These are phyloP conservation scores for Globodera rostochiensis DNA, from an alignment of 1,140 invertebrate genomes.

Conservation along the genomic window DNA sequence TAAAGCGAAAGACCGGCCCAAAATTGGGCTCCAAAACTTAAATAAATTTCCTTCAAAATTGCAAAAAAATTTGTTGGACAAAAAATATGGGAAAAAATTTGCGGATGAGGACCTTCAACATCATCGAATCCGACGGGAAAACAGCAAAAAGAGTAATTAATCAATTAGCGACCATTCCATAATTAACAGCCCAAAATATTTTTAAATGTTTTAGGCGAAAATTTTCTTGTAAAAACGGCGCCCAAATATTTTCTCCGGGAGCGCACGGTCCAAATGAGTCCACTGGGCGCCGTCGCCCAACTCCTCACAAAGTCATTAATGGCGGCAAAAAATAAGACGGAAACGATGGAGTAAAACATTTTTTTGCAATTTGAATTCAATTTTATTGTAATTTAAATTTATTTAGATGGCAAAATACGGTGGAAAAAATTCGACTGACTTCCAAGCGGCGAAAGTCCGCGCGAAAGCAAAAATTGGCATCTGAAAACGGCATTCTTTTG, in stretches of 20 bases:
- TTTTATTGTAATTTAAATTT: background rate
- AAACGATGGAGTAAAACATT: background rate
- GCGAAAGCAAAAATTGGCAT: background rate
- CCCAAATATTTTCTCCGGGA: background rate
- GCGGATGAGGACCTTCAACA: background rate
- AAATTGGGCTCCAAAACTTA: background rate
- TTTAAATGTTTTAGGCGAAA: slow-evolving; percentile 13
- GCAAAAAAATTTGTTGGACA: slow-evolving; percentile 11
- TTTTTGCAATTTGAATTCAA: background rate
- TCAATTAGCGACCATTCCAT: background rate
- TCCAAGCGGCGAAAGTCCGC: background rate
- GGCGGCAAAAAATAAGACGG: slow-evolving; percentile 33
- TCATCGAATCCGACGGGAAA: background rate
- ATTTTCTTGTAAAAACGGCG: background rate
- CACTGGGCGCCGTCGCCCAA: slow-evolving; percentile 29
- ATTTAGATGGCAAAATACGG: slow-evolving; percentile 8
- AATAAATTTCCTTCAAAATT: background rate
- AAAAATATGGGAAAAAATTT: background rate
- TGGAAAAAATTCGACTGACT: slow-evolving; percentile 1
- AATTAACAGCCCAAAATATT: background rate
- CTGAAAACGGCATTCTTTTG: background rate
- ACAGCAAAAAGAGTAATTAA: background rate
- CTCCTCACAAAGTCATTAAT: slow-evolving; percentile 29
- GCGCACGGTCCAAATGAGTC: slow-evolving; percentile 9
- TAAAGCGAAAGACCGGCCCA: background rate